Evolutionary conservation across 2,888 invertebrate species (phyloP).

Genomic region (Azorinus chamasolen): DNA sequence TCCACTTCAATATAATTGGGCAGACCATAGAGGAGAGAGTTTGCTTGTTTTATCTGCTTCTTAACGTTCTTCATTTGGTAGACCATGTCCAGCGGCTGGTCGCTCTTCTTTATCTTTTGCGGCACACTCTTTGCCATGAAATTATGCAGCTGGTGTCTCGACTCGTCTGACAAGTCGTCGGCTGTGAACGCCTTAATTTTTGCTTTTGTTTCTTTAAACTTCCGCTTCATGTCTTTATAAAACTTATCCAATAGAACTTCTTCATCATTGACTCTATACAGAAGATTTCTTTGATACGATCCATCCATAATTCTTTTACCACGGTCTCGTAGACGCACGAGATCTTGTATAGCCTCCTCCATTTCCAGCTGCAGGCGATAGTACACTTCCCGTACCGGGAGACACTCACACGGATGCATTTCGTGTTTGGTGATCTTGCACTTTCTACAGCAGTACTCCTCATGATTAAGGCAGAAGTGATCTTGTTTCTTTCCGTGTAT

Average conservation of each 20-base stretch:
- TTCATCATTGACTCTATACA: constrained; percentile 55
- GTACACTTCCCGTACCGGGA: constrained; percentile 53
- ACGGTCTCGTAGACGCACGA: constrained; percentile 40
- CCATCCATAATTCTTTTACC: constrained; percentile 50
- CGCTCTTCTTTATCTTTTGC: constrained; percentile 25
- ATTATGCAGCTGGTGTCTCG: constrained; percentile 30
- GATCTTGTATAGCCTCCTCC: constrained; percentile 51
- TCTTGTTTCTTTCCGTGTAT: constrained; percentile 52
- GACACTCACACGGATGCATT: constrained; percentile 50
- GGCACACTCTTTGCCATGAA: constrained; percentile 41
- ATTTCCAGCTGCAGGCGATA: constrained; percentile 56
- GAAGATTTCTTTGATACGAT: constrained; percentile 50
- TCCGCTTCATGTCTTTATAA: constrained; percentile 56
- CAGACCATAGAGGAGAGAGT: constrained; percentile 44
- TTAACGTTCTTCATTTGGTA: constrained; percentile 33
- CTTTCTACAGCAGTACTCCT: constrained; percentile 44
- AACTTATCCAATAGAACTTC: constrained; percentile 55
- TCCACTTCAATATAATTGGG: constrained; percentile 58
- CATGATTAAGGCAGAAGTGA: constrained; percentile 56
- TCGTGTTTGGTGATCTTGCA: constrained; percentile 49
- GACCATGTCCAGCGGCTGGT: constrained; percentile 44
- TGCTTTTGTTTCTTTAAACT: constrained; percentile 48
- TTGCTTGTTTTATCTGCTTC: constrained; percentile 39
- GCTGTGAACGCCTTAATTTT: constrained; percentile 57
- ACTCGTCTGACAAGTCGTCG: constrained; percentile 50